A percentile compares a stretch with the other conserved stretches of the same genome.
Evolutionary conservation across 2,113 vertebrate species (phyloP).

Genomic region (Gila orcuttii): DNA sequence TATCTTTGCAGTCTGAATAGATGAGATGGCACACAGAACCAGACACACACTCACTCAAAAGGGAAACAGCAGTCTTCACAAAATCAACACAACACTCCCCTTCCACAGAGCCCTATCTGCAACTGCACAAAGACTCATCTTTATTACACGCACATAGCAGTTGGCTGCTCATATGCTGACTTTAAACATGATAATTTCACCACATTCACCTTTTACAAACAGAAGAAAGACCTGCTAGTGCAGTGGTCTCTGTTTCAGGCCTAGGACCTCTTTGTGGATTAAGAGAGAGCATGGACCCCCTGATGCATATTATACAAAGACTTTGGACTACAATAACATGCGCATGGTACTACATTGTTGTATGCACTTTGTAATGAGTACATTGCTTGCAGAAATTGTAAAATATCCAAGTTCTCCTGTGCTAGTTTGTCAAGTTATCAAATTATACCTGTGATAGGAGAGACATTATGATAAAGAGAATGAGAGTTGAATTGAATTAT

Average conservation of each 20-base stretch:
- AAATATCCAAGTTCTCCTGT: background rate
- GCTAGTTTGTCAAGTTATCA: background rate
- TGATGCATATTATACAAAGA: background rate
- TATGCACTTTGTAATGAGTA: too few species aligned
- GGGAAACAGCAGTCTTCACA: constrained; percentile 1
- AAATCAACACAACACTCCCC: constrained; percentile 9
- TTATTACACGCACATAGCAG: constrained; percentile 3
- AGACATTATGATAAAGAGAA: background rate
- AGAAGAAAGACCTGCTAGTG: background rate
- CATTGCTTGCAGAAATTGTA: background rate
- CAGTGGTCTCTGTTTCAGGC: background rate
- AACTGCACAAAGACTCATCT: background rate
- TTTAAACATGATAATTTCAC: background rate
- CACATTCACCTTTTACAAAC: constrained; percentile 3
- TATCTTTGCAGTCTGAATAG: constrained; percentile 32
- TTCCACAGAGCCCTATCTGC: constrained; percentile 5
- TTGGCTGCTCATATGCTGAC: background rate
- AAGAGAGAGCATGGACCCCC: background rate
- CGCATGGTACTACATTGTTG: background rate
- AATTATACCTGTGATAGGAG: background rate
- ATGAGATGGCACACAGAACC: background rate
- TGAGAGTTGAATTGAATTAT: background rate
- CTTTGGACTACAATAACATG: background rate
- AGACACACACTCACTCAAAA: background rate
- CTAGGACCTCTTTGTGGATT: background rate